phyloP scores from a whole-genome alignment of 2,797 vertebrate species.

The Mormyrops attenuatus region DNA sequence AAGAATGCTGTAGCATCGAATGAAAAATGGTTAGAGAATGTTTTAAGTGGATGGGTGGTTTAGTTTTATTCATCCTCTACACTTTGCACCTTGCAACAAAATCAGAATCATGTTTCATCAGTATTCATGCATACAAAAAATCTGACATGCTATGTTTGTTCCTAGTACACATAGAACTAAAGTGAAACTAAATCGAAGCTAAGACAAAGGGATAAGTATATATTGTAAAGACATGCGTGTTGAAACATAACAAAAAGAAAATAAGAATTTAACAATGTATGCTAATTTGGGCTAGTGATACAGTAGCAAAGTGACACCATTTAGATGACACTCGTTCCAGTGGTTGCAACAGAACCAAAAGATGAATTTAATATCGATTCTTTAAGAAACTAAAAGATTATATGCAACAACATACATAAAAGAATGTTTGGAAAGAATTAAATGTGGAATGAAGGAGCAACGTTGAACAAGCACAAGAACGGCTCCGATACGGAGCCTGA shows the following conservation, averaged over 20 bases:
- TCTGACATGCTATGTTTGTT: neutral
- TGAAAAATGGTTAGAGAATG: neutral
- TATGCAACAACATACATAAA: neutral
- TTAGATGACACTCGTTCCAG: neutral
- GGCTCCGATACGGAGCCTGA: neutral
- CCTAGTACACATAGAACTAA: neutral
- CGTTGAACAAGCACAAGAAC: neutral
- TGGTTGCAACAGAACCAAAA: neutral
- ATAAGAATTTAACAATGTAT: neutral
- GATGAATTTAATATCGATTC: neutral
- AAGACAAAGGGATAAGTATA: neutral
- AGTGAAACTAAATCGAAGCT: neutral
- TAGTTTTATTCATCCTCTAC: neutral
- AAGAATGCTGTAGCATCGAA: neutral
- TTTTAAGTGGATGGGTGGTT: neutral
- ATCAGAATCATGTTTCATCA: neutral
- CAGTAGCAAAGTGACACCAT: neutral
- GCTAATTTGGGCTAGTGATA: neutral
- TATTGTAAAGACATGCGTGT: neutral
- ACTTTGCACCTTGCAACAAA: neutral
- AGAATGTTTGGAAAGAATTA: neutral
- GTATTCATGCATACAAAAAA: neutral
- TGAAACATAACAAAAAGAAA: neutral
- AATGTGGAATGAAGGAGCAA: neutral
- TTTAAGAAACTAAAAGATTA: neutral